Base-by-base conservation (phyloP, 2,113 vertebrate genomes). In the Psammodynastes pulverulentus region DNA sequence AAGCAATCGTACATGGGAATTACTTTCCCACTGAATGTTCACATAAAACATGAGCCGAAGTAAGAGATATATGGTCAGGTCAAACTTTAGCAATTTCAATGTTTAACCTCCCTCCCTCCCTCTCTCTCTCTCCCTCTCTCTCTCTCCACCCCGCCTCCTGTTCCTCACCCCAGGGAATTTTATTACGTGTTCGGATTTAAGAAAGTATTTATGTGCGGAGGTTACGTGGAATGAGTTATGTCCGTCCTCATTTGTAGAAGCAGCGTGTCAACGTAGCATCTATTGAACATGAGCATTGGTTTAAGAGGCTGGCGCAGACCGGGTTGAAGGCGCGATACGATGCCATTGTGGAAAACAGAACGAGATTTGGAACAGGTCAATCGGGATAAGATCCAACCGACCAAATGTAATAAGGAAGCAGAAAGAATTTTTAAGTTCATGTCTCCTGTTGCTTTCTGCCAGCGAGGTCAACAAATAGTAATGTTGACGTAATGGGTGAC, bases 161-260 rank as follows among this genome's bases (percentile, higher is more conserved):
- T 39, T 46, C 43, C 26, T 56, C 67, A 89, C 85, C 43, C 84
- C 90, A 79, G 19, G 84, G 54, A 92, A 62, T 23, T 92, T 91
- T 23, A 21, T 13, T 13, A 43, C 67, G 46, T 91, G 79, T 87
- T 96, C 89, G 90, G 84, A 86, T 90, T 91, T 54, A n/a, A 93
- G 89, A 93, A 95, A 93, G 94, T 92, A 93, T 86, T 94, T 56
- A 88, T 26, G 90, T 13, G 54, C 45, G 84, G 53, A 58, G 87
- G 86, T 90, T 90, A 48, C 58, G 23, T 90, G 79, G 89, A 89
- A 87, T 53, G 51, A 94, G 39, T 92, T 90, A 26, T 1, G 12
- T 29, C n/a, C 29, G 72, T 46, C 1, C 12, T 45, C 88, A 79
- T 95, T 91, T 92, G 43, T 21, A 88, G 91, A n/a, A 85, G 49